Evolutionary conservation across 2,113 vertebrate genomes (phyloP).

Genomic region (Haemorhous mexicanus): DNA sequence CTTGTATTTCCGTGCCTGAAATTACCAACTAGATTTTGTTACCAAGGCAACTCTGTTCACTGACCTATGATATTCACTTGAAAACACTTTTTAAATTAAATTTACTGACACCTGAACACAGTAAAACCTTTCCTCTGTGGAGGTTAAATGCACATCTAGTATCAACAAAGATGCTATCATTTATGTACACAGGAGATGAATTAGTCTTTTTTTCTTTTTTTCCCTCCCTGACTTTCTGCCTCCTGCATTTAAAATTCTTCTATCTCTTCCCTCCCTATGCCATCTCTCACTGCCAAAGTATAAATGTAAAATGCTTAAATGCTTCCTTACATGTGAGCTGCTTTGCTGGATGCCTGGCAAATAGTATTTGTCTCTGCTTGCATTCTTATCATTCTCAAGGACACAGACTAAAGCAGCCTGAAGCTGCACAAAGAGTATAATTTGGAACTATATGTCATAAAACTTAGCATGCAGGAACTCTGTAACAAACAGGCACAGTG

Average conservation of each 20-base stretch:
- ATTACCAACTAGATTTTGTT: constrained; percentile 48
- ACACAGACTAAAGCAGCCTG: neutral
- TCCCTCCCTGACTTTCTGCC: neutral
- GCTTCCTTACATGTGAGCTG: neutral
- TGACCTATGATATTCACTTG: constrained; percentile 20
- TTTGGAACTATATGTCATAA: neutral
- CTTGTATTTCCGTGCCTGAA: constrained; percentile 55
- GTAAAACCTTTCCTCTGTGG: neutral
- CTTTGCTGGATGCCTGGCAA: neutral
- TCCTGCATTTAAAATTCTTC: neutral
- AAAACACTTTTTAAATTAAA: constrained; percentile 30
- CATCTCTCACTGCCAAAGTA: neutral
- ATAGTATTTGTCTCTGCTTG: neutral
- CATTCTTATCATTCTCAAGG: neutral
- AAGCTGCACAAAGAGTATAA: neutral
- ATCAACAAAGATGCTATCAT: neutral
- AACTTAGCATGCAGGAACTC: neutral
- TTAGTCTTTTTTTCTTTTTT: neutral
- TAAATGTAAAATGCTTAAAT: neutral
- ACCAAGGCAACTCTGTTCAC: constrained; percentile 76
- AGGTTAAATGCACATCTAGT: constrained; percentile 2
- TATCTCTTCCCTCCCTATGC: neutral
- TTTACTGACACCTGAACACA: constrained; percentile 13
- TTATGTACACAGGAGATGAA: neutral
- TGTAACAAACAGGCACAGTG: neutral